These are phyloP conservation scores for Paracyprichromis sp. DNA, from an alignment of 2,113 vertebrate species.

Conservation along the genomic window DNA sequence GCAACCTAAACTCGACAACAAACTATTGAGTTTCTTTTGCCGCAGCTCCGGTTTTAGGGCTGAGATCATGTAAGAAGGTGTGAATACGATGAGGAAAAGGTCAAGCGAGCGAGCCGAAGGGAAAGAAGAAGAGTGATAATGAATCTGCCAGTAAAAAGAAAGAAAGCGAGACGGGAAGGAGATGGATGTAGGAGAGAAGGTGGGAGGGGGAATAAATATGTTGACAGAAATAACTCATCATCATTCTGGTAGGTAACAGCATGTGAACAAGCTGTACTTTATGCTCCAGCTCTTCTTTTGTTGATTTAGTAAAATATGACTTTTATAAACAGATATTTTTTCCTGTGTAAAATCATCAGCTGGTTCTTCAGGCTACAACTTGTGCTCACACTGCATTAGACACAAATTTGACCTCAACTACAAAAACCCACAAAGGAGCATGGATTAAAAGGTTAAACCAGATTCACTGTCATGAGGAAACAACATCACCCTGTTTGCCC, in stretches of 20 bases:
- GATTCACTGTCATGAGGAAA: background rate
- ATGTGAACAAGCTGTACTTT: background rate
- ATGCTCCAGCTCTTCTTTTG: background rate
- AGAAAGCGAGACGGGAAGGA: background rate
- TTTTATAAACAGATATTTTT: background rate
- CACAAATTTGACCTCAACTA: background rate
- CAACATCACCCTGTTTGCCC: background rate
- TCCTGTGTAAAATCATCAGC: background rate
- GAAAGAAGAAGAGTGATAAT: background rate
- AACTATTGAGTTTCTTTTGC: background rate
- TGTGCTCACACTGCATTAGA: background rate
- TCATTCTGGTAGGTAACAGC: background rate
- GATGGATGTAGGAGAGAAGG: background rate
- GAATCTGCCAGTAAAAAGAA: background rate
- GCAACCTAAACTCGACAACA: background rate
- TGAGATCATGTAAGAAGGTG: background rate
- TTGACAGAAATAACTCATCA: constrained; percentile 18
- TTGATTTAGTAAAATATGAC: background rate
- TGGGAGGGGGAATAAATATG: background rate
- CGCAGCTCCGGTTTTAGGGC: background rate
- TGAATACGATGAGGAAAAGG: background rate
- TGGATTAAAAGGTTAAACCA: background rate
- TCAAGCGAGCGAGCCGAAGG: background rate
- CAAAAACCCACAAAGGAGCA: background rate
- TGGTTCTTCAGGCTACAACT: background rate